Conservation (phyloP, 2,113 vertebrate genomes). For the pig (Sus scrofa) region DNA sequence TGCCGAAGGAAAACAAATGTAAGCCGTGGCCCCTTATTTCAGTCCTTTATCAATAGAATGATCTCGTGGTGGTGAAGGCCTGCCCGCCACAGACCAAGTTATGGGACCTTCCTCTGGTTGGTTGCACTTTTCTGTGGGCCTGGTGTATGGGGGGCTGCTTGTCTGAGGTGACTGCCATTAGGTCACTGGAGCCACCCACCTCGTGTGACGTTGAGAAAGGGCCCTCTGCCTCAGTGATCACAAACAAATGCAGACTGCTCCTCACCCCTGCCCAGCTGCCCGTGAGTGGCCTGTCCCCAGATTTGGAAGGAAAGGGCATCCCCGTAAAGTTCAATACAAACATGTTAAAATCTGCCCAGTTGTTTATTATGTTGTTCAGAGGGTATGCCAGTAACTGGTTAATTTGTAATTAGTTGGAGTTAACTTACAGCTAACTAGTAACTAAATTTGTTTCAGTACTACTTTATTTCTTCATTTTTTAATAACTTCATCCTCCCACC, state of each 20-base stretch:
- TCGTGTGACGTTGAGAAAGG: not conserved
- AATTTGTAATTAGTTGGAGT: not conserved
- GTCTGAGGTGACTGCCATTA: fast-evolving
- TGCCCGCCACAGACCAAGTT: not conserved
- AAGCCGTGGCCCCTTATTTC: conserved; percentile 81
- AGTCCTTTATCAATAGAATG: not conserved
- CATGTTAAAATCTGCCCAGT: not conserved
- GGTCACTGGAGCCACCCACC: not conserved
- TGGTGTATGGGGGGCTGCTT: fast-evolving
- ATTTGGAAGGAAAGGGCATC: not conserved
- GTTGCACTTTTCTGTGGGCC: not conserved
- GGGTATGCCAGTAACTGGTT: not conserved
- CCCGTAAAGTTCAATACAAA: not conserved
- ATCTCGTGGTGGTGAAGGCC: fast-evolving
- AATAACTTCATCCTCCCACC: not conserved
- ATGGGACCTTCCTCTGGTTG: no score
- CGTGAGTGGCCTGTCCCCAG: not conserved
- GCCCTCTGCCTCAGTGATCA: not conserved
- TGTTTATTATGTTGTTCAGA: not conserved
- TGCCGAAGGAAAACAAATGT: conserved; percentile 99
- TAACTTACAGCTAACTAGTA: not conserved
- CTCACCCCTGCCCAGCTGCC: no score
- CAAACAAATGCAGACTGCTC: not conserved
- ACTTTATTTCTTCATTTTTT: not conserved
- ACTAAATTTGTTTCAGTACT: not conserved